Percentiles rank a stretch among this genome's conserved stretches.
These are phyloP conservation scores for Tinamus guttatus DNA, from an alignment of 2,113 vertebrate species.

Conservation along the genomic window DNA sequence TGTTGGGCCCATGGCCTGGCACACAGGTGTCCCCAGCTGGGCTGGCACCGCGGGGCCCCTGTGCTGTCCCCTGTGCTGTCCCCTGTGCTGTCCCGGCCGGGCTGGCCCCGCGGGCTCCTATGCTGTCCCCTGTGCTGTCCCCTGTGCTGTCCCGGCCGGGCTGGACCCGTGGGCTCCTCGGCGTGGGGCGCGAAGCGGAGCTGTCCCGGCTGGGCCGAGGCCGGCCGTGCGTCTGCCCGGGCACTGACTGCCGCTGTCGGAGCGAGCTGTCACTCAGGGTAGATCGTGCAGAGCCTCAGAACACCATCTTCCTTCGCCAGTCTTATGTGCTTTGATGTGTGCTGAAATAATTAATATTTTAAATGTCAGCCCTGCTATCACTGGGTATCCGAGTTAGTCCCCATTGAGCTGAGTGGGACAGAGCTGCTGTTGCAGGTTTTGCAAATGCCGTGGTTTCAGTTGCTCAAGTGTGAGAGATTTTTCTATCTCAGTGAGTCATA, in stretches of 20 bases:
- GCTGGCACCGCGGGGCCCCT: too few relatives aligned
- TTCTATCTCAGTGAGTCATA: neutral
- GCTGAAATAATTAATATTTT: neutral
- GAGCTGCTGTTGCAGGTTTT: neutral
- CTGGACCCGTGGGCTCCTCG: too few relatives aligned
- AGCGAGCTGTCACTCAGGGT: neutral
- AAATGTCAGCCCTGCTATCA: neutral
- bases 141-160: too few relatives aligned
- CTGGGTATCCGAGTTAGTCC: neutral
- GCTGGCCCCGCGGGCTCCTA: too few relatives aligned
- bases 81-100: too few relatives aligned
- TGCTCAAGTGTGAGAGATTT: neutral
- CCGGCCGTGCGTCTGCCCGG: neutral
- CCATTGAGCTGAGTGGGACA: neutral
- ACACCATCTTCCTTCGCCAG: neutral
- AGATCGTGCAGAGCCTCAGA: neutral
- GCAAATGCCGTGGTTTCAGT: neutral
- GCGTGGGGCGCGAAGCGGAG: too few relatives aligned
- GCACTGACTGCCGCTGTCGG: rapidly evolving
- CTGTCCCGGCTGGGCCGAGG: too few relatives aligned
- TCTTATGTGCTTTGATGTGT: neutral
- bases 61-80: too few relatives aligned
- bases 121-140: too few relatives aligned
- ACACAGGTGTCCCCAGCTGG: too few relatives aligned
- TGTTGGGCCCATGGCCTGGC: too few relatives aligned